A percentile compares a stretch with the other conserved stretches of the same genome.
These are phyloP conservation scores for Pseudomyrmex concolor DNA, from an alignment of 1,140 invertebrate species.

Conservation along the genomic window DNA sequence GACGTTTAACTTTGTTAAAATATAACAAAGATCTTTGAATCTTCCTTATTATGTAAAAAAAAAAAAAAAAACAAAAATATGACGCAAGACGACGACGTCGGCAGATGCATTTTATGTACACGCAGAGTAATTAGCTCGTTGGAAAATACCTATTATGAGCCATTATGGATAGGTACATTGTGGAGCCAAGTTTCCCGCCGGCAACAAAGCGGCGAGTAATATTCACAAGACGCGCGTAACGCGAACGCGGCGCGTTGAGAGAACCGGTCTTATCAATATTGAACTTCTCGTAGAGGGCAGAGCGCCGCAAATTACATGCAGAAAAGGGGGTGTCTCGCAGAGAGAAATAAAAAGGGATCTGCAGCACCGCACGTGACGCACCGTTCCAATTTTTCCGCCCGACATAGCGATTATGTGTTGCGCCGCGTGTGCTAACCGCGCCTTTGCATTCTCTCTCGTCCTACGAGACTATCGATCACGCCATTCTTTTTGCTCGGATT, in stretches of 20 bases:
- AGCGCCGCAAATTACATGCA: background rate
- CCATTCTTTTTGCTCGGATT: constrained; percentile 13
- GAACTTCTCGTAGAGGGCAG: constrained; percentile 4
- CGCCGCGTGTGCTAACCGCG: constrained; percentile 39
- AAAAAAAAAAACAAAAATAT: background rate
- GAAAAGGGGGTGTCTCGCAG: constrained; percentile 26
- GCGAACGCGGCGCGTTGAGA: too few species aligned
- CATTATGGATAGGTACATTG: background rate
- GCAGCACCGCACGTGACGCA: constrained; percentile 27
- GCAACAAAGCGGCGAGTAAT: constrained; percentile 15
- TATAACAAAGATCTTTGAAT: background rate
- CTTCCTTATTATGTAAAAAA: too few species aligned
- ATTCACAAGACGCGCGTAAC: constrained; percentile 14
- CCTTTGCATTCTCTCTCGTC: constrained; percentile 45
- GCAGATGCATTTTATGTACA: background rate
- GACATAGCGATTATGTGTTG: constrained; percentile 50
- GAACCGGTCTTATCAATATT: constrained; percentile 18
- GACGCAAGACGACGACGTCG: background rate
- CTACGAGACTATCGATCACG: constrained; percentile 47
- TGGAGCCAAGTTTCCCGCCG: constrained; percentile 2
- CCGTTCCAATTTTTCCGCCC: constrained; percentile 51
- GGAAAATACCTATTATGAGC: background rate
- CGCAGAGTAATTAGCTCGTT: too few species aligned
- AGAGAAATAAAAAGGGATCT: background rate
- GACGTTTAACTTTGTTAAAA: background rate